Evolutionary conservation across 2,113 vertebrate species (phyloP).

Genomic region (Trinectes maculatus): DNA sequence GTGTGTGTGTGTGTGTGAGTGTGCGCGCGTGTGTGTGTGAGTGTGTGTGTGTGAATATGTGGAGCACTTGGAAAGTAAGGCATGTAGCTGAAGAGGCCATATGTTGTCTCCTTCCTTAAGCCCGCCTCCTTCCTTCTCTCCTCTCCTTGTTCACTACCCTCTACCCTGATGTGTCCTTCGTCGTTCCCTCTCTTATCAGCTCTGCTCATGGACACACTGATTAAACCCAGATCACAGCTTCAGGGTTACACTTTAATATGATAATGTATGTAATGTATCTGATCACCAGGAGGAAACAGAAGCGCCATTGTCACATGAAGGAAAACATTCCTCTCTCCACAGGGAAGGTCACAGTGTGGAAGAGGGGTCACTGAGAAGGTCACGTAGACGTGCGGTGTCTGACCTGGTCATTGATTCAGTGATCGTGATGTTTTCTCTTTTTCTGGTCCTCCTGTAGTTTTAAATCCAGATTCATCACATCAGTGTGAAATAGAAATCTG

Average conservation of each 20-base stretch:
- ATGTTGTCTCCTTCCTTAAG: constrained; percentile 41
- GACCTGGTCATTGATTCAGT: too few relatives aligned
- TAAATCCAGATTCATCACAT: too few relatives aligned
- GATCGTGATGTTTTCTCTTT: too few relatives aligned
- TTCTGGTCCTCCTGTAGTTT: too few relatives aligned
- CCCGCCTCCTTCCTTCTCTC: not conserved
- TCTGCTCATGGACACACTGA: constrained; percentile 10
- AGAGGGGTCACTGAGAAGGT: too few relatives aligned
- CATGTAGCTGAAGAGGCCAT: constrained; percentile 28
- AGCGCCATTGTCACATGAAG: too few relatives aligned
- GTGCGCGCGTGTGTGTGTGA: constrained; percentile 21
- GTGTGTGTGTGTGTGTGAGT: not conserved
- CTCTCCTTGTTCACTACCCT: not conserved
- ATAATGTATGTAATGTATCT: not conserved
- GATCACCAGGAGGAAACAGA: not conserved
- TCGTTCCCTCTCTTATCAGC: constrained; percentile 12
- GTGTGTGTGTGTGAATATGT: not conserved
- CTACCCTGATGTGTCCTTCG: not conserved
- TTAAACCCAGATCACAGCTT: not conserved
- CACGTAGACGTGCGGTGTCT: too few relatives aligned
- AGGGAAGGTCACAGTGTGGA: too few relatives aligned
- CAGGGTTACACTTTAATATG: not conserved
- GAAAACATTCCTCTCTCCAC: too few relatives aligned
- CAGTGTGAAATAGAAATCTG: too few relatives aligned
- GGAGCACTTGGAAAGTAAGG: constrained; percentile 17